Base-by-base conservation (phyloP, 2,797 vertebrate genomes). In the Yasuhikotakia modesta region DNA sequence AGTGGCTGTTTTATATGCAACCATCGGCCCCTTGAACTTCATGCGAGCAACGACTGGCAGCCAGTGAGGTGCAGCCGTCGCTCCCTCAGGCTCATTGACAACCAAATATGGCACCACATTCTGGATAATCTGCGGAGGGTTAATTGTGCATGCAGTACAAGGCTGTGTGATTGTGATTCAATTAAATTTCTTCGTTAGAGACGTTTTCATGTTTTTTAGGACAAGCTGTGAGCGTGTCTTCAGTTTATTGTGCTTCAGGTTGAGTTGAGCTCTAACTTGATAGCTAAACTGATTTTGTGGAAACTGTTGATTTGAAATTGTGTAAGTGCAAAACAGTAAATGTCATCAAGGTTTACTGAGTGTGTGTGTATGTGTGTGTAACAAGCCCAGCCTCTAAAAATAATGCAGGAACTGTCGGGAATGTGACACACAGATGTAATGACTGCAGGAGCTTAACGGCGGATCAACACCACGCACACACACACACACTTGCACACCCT, bases 351-450 rank as follows among this genome's bases (percentile, higher is more conserved):
- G 48, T 71, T 69, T 71, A 65, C 70, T 74, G 55, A 24, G 53
- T 73, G 55, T 69, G 69, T 82, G 70, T 85, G 45, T 79, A 53
- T 76, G 70, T 82, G 75, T 75, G 55, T 86, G 69, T 53, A 65
- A 68, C 74, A 71, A 60, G 61, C 81, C 57, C 21, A 57, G 84
- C 75, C 58, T 85, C 81, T 87, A 85, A 87, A 90, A 87, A 87
- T 85, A 84, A 85, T 85, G 76, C 3, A 30, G 45, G 74, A 84
- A 63, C 80, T 87, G 70, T 46, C 68, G 65, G 78, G 82, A 88
- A 87, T 86, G 55, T 81, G 75, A 77, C 85, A 83, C 78, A 76
- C 68, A 17, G 73, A 82, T 81, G 85, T 90, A 79, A 85, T 74
- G 88, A 84, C 80, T 86, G 78, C n/a, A 81, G 60, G 32, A 71